Evolutionary conservation across 2,113 vertebrate genomes (phyloP).

Genomic region (Psammodynastes pulverulentus): DNA sequence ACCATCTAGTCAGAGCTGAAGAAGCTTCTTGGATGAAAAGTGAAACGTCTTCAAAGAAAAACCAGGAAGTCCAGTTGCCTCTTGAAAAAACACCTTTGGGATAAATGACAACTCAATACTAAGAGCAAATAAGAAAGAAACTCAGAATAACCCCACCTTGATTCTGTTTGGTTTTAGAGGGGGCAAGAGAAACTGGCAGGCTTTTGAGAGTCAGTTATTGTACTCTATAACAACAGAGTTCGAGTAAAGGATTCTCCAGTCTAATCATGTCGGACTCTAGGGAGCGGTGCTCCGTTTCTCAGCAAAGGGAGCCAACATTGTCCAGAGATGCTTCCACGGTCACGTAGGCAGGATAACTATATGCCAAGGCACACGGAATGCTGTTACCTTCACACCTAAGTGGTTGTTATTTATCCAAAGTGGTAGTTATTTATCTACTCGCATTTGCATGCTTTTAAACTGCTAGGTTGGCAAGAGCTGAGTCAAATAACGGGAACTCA

Average conservation of each 20-base stretch:
- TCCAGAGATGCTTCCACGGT: neutral
- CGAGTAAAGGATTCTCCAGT: neutral
- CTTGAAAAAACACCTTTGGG: too few relatives aligned
- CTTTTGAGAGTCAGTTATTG: neutral
- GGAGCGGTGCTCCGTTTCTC: neutral
- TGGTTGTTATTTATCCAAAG: neutral
- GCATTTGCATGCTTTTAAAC: neutral
- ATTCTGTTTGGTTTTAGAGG: neutral
- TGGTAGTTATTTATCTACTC: neutral
- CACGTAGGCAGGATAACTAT: neutral
- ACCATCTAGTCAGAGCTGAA: too few relatives aligned
- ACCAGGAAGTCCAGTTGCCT: too few relatives aligned
- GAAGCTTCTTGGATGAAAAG: too few relatives aligned
- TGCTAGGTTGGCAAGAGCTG: neutral
- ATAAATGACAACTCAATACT: neutral
- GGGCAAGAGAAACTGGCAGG: neutral
- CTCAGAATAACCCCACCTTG: neutral
- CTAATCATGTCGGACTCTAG: neutral
- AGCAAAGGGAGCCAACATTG: neutral
- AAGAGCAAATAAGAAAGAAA: neutral
- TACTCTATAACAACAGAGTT: neutral
- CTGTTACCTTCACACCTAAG: neutral
- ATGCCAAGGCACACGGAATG: neutral
- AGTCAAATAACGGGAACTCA: neutral
- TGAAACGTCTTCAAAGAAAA: too few relatives aligned